phyloP scores from a whole-genome alignment of 2,797 vertebrate species.

The Cuculus canorus region DNA sequence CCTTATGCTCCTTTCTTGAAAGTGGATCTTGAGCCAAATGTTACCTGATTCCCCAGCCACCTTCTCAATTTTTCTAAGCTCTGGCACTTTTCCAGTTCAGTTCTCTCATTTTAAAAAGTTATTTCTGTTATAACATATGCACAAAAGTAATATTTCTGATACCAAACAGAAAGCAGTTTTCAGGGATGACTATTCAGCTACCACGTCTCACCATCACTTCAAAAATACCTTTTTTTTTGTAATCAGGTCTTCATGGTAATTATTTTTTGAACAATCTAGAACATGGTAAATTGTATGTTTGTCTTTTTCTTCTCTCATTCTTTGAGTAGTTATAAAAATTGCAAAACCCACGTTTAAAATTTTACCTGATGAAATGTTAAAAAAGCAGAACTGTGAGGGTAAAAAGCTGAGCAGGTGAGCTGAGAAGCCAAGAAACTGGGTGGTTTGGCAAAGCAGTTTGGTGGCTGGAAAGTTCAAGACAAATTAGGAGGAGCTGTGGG shows the following conservation, averaged over 20 bases:
- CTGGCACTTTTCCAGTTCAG: background rate
- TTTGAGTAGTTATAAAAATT: background rate
- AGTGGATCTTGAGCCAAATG: background rate
- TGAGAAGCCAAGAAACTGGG: background rate
- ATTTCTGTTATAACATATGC: background rate
- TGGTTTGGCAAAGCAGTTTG: background rate
- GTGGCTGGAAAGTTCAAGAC: background rate
- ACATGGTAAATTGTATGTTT: background rate
- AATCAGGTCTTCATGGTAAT: background rate
- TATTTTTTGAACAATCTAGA: background rate
- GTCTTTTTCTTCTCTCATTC: background rate
- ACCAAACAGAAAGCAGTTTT: background rate
- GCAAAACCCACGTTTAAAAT: background rate
- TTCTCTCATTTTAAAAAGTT: background rate
- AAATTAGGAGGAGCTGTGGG: background rate
- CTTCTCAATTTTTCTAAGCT: background rate
- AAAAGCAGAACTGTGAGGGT: background rate
- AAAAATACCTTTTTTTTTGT: background rate
- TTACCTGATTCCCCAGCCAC: background rate
- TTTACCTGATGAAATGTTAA: background rate
- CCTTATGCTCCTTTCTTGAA: background rate
- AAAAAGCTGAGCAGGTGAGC: constrained; percentile 28
- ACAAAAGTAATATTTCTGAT: background rate
- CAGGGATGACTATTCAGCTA: background rate
- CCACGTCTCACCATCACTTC: background rate